Base-by-base conservation (phyloP, 23 tunicate species). In the Botrylloides violaceus region DNA sequence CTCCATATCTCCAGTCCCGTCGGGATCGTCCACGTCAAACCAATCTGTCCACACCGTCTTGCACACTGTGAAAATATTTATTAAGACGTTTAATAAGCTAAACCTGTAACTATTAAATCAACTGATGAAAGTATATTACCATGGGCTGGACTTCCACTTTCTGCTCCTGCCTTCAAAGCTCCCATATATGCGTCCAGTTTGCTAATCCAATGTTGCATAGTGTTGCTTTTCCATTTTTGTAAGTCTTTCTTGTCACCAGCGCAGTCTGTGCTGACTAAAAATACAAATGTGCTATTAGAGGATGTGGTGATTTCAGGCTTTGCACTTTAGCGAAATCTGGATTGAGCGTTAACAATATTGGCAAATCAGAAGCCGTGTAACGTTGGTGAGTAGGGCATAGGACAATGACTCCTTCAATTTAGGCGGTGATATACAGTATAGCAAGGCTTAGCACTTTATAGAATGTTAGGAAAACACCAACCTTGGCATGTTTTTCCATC, bases 21-120 rank as follows among this genome's bases (percentile, higher is more conserved):
- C 90, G 3, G 90, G 90, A 62, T 77, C 82, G 58, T 77, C 82
- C 26, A 76, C 30, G 50, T 83, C 90, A 31, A 83, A 71, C 90
- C 90, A 83, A n/a, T 36, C 59, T 6, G 90, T 83, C 90, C 90
- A 83, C 38, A 27, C 71, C 2, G 78, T 66, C 2, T 78, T 80
- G 43, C 90, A 83, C 31, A 71, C 90, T 83, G 66, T 18, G 59
- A 64, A 3, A 30, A 59, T 15, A 43, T 9, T 43, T 15, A 43
- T 47, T 47, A 12, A 18, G 55, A 18, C 18, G 55, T 47, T 18
- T 47, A 18, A 47, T 12, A 18, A 18, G 55, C 55, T 47, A 18
- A 47, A 18, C 55, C 12, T 12, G 15, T 12, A 18, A 47, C 15
- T 47, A 18, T 47, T 47, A 47, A 47, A 12, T 47, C 12, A 47